phyloP scores from a whole-genome alignment of 2,888 invertebrate species.

The Zonitis immaculata region DNA sequence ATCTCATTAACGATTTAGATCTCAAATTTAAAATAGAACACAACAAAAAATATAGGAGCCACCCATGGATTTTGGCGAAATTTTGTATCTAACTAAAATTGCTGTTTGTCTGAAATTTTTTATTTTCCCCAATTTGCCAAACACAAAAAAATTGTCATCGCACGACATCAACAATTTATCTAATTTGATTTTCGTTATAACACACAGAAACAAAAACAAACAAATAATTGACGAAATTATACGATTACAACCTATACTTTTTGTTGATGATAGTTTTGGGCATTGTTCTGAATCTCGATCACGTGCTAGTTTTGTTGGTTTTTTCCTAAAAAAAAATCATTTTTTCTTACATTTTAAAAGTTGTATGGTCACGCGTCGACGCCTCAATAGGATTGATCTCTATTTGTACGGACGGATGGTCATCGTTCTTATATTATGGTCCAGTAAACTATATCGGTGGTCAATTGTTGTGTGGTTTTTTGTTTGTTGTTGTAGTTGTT shows the following conservation, averaged over 20 bases:
- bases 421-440: constrained; percentile 18
- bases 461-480: constrained; percentile 15
- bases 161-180: constrained; percentile 7
- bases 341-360: background rate
- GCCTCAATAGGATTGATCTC: constrained; percentile 11
- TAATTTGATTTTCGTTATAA: background rate
- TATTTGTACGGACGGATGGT: constrained; percentile 11
- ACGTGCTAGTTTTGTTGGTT: background rate
- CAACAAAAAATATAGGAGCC: too few species aligned
- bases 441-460: constrained; percentile 25
- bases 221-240: background rate
- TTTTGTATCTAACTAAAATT: background rate
- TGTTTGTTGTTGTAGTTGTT: constrained; percentile 7
- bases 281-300: background rate
- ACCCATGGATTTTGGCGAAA: constrained; percentile 26
- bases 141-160: constrained; percentile 3
- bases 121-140: too few species aligned
- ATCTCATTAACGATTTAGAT: constrained; percentile 9
- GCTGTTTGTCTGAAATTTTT: too few species aligned
- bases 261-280: background rate
- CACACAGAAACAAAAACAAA: background rate
- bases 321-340: too few species aligned
- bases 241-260: background rate
- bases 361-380: constrained; percentile 8
- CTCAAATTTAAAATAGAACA: constrained; percentile 35